These are phyloP conservation scores for Aldabrachelys gigantea DNA, from an alignment of 2,113 vertebrate species.

Conservation along the genomic window DNA sequence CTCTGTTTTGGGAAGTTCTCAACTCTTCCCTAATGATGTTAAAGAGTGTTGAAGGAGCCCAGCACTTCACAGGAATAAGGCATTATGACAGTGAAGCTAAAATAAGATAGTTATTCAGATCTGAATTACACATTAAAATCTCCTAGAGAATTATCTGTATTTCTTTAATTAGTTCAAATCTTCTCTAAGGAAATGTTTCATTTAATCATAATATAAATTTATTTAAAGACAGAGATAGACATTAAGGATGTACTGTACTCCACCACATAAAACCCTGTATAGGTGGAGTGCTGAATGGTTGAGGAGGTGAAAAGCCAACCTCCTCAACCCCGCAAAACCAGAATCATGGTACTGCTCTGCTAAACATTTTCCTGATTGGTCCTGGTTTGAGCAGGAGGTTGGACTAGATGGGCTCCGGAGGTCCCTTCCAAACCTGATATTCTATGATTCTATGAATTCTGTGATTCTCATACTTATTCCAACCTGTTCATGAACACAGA, in stretches of 20 bases:
- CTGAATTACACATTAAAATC: not conserved
- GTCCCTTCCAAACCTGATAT: no score
- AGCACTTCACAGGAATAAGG: not conserved
- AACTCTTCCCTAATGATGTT: not conserved
- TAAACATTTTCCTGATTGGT: not conserved
- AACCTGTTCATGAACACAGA: not conserved
- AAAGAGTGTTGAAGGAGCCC: not conserved
- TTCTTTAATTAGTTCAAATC: not conserved
- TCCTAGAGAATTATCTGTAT: not conserved
- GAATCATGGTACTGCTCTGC: not conserved
- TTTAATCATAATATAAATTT: not conserved
- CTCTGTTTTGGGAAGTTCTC: not conserved
- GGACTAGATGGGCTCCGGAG: no score
- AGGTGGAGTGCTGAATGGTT: not conserved
- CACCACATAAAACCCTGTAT: not conserved
- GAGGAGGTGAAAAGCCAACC: not conserved
- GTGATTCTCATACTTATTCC: not conserved
- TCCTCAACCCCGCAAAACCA: not conserved
- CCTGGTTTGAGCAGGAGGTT: no score
- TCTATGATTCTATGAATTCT: no score
- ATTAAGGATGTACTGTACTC: not conserved
- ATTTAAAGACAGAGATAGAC: not conserved
- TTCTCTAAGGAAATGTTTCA: not conserved
- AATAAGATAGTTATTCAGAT: not conserved
- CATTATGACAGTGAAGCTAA: not conserved